Conservation (phyloP, 2,888 invertebrate genomes). For the Nomada lathburiana region DNA sequence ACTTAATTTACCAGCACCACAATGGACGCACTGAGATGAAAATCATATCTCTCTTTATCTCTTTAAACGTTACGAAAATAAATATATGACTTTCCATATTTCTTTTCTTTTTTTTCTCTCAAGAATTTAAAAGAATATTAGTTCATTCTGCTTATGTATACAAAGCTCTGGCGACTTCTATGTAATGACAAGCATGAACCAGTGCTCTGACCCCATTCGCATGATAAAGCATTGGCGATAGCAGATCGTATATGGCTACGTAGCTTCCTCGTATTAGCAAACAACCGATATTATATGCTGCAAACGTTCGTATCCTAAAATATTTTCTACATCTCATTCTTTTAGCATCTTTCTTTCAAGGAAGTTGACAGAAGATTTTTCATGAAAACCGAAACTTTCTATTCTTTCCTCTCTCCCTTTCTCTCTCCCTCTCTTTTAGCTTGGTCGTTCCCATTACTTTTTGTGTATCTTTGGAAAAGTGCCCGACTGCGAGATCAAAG, state of each 20-base stretch:
- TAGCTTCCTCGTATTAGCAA: conserved; percentile 60
- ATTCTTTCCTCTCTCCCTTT: too few species aligned
- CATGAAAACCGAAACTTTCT: conserved; percentile 33
- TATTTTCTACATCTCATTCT: conserved; percentile 49
- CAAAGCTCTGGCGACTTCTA: conserved; percentile 53
- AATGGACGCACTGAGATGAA: conserved; percentile 52
- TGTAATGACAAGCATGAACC: conserved; percentile 57
- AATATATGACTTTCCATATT: conserved; percentile 57
- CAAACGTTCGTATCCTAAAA: conserved; percentile 42
- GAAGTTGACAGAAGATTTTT: conserved; percentile 52
- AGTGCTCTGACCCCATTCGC: conserved; percentile 56
- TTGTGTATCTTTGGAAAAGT: conserved; percentile 22
- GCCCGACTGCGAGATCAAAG: conserved; percentile 45
- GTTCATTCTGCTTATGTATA: conserved; percentile 58
- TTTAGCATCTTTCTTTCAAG: conserved; percentile 19
- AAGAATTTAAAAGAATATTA: conserved; percentile 62
- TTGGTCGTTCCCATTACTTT: not conserved
- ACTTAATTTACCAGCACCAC: conserved; percentile 60
- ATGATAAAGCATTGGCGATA: conserved; percentile 58
- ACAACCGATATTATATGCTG: conserved; percentile 49
- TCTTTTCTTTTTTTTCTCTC: conserved; percentile 17
- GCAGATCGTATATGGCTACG: conserved; percentile 47
- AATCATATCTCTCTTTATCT: conserved; percentile 55
- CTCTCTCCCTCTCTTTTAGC: too few species aligned
- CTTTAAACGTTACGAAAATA: conserved; percentile 64